A percentile compares a stretch with the other conserved stretches of the same genome.
phyloP scores from a whole-genome alignment of 2,888 invertebrate species.

The Tuta absoluta region DNA sequence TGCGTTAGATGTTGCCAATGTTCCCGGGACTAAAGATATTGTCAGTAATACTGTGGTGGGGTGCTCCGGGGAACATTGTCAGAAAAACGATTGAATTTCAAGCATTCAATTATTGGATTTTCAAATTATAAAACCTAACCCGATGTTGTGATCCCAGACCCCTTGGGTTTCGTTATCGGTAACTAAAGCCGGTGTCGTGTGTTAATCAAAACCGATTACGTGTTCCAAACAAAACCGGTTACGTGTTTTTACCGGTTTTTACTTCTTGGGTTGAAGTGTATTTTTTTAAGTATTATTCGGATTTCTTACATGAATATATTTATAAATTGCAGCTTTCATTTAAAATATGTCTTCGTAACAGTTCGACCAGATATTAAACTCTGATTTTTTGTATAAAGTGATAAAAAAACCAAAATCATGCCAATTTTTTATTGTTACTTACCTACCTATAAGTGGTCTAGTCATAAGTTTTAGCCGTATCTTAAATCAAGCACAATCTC shows the following conservation, averaged over 20 bases:
- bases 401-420: slow-evolving; percentile 3
- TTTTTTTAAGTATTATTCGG: no score
- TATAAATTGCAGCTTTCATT: no score
- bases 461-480: not conserved
- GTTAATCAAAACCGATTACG: no score
- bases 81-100: not conserved
- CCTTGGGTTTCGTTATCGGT: not conserved
- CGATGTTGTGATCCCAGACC: not conserved
- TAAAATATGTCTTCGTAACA: no score
- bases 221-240: no score
- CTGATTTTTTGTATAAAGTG: not conserved
- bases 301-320: no score
- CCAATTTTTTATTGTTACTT: slow-evolving; percentile 5
- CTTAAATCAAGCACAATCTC: not conserved
- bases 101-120: not conserved
- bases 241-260: no score
- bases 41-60: not conserved
- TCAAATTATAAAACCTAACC: not conserved
- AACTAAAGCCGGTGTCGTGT: not conserved
- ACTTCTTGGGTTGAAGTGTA: no score
- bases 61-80: not conserved
- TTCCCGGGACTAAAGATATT: not conserved
- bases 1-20: not conserved
- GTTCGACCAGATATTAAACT: not conserved
- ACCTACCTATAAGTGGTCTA: not conserved